Conservation (phyloP, 1,140 invertebrate genomes). For the Chymomyza costata region DNA sequence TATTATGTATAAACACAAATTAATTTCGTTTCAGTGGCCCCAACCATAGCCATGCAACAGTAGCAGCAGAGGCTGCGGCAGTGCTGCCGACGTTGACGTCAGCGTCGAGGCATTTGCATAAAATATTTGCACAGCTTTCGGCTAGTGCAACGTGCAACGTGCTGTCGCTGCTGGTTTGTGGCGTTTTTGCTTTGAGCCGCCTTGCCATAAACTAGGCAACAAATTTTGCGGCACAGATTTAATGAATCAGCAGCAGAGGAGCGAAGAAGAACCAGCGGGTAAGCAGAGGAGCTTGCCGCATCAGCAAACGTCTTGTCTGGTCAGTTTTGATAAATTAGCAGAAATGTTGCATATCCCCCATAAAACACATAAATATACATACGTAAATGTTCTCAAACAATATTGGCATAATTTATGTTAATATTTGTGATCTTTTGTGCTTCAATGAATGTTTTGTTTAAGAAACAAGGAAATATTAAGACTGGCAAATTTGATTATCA, state of each 20-base stretch:
- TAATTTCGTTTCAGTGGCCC: slow-evolving; percentile 74
- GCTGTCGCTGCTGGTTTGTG: slow-evolving; percentile 4
- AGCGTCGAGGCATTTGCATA: slow-evolving; percentile 71
- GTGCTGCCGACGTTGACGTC: too few species aligned
- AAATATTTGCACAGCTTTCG: slow-evolving; percentile 74
- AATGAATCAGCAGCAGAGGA: slow-evolving; percentile 56
- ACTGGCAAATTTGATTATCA: too few species aligned
- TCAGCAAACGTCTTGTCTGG: slow-evolving; percentile 62
- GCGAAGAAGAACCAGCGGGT: background rate
- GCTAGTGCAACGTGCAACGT: slow-evolving; percentile 58
- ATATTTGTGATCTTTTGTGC: too few species aligned
- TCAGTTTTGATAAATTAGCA: slow-evolving; percentile 69
- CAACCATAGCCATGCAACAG: slow-evolving; percentile 54
- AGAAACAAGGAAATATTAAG: too few species aligned
- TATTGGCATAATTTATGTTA: too few species aligned
- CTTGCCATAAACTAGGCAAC: slow-evolving; percentile 70
- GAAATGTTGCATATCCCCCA: slow-evolving; percentile 10
- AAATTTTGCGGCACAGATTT: slow-evolving; percentile 49
- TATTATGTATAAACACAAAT: slow-evolving; percentile 75
- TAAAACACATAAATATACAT: background rate
- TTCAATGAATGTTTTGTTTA: too few species aligned
- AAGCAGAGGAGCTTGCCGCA: slow-evolving; percentile 51
- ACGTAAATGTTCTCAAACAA: too few species aligned
- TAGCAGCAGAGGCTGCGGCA: slow-evolving; percentile 41
- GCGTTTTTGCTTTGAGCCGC: slow-evolving; percentile 44